Base-by-base conservation (phyloP, 2,888 invertebrate genomes). In the Eurois occulta region DNA sequence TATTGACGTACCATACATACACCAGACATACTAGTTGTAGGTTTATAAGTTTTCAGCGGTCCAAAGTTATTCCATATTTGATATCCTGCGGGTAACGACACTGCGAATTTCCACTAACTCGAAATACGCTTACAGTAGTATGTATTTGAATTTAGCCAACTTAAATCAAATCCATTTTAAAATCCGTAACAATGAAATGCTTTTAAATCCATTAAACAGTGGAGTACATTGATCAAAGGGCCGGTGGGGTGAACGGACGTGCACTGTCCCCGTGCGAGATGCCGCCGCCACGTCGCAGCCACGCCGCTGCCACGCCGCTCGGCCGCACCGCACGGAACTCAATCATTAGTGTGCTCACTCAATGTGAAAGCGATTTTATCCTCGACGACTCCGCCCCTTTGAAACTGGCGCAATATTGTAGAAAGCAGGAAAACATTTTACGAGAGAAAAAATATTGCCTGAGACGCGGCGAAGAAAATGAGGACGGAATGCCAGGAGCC, bases 271-370 rank as follows among this genome's bases (percentile, higher is more conserved):
- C 84, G 86, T 83, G 86, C 87, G 83, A 88, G 91, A 88, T 86
- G 85, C 78, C 87, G 80, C 77, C 79, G 77, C 85, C 82, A 87
- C 86, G 86, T 79, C 79, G 85, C 77, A 82, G 81, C 67, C 38
- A 64, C 62, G 65, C 65, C 55, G 10, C 72, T 41, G 80, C 85
- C 79, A 85, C 89, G 78, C 60, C 78, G 78, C 77, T 80, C 90
- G 91, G 88, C 88, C 92, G 93, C 89, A 91, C 91, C 90, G 91
- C 92, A 91, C 96, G 96, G 96, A 96, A 96, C 96, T 95, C 94
- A 93, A 95, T 96, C 96, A 96, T 96, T 96, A 96, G 96, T 95
- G 95, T 96, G 96, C 91, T 96, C 96, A 95, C 94, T 96, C 96
- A 92, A 95, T 95, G 94, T 93, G 95, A 96, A 96, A 96, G 94